phyloP scores from a whole-genome alignment of 1,140 invertebrate species.

The Pseudomyrmex pallidus region DNA sequence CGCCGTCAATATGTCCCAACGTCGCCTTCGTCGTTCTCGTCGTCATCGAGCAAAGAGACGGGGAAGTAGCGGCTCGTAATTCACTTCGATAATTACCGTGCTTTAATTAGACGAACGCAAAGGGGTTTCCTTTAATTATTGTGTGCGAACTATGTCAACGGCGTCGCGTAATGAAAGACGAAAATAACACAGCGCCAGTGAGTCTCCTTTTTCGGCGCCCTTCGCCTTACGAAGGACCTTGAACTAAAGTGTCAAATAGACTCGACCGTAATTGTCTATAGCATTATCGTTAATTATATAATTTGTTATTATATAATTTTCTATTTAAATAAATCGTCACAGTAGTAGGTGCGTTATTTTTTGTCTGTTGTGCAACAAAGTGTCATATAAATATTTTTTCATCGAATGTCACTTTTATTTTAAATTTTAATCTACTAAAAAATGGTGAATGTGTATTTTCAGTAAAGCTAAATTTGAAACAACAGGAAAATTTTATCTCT shows the following conservation, averaged over 20 bases:
- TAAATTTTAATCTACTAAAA: too few relatives aligned
- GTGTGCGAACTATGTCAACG: conserved; percentile 63
- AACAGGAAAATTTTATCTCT: too few relatives aligned
- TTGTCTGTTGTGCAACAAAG: too few relatives aligned
- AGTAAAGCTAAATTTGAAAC: too few relatives aligned
- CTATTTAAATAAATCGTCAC: too few relatives aligned
- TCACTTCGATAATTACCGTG: conserved; percentile 69
- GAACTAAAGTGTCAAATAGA: neutral
- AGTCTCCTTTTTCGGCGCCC: conserved; percentile 11
- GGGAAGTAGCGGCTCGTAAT: conserved; percentile 53
- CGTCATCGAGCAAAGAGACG: conserved; percentile 2
- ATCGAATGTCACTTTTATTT: too few relatives aligned
- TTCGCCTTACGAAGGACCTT: conserved; percentile 23
- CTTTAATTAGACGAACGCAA: conserved; percentile 69
- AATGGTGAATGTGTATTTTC: too few relatives aligned
- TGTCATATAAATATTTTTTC: too few relatives aligned
- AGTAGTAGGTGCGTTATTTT: too few relatives aligned
- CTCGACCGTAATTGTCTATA: neutral
- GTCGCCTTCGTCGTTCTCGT: neutral
- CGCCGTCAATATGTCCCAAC: neutral
- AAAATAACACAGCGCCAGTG: conserved; percentile 61
- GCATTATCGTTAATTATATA: too few relatives aligned
- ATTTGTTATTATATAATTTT: too few relatives aligned
- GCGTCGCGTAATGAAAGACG: conserved; percentile 65
- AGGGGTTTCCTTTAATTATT: conserved; percentile 69